phyloP scores from a whole-genome alignment of 2,888 invertebrate species.

The Lamellibrachia satsuma region DNA sequence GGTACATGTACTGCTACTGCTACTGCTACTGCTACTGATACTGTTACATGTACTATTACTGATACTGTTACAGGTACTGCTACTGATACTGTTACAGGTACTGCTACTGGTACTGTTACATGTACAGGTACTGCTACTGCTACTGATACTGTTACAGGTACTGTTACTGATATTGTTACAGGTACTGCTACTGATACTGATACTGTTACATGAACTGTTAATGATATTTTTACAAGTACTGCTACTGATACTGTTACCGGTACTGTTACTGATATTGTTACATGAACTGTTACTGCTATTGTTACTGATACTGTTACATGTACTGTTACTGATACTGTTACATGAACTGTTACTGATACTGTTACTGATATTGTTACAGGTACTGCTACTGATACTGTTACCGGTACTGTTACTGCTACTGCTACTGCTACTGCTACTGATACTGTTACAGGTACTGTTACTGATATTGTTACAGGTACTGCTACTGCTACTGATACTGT shows the following conservation, averaged over 20 bases:
- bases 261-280: background rate
- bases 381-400: background rate
- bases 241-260: background rate
- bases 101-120: background rate
- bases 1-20: too few relatives aligned
- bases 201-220: background rate
- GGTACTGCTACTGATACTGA: background rate
- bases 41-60: background rate
- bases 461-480: background rate
- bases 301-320: background rate
- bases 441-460: background rate
- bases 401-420: background rate
- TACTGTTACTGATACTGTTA: too few relatives aligned
- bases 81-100: too few relatives aligned
- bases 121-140: background rate
- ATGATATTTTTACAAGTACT: background rate
- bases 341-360: background rate
- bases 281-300: background rate
- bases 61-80: background rate
- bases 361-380: background rate
- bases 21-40: background rate
- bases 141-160: background rate
- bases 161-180: background rate
- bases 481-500: slow-evolving; percentile 7
- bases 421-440: background rate